Conservation (phyloP, 2,888 invertebrate species). For the Aphidoletes aphidimyza region DNA sequence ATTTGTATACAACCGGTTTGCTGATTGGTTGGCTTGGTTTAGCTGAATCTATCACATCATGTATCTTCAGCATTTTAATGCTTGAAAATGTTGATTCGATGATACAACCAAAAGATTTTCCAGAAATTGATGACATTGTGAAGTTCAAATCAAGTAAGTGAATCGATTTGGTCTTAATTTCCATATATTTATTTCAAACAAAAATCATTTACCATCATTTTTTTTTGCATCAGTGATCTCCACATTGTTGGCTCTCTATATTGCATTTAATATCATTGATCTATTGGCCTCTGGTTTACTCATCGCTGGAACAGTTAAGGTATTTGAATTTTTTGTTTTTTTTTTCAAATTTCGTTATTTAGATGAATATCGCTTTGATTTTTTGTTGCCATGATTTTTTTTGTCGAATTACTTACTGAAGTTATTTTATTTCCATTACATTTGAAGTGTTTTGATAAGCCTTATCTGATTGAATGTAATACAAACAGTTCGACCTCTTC, state of each 20-base stretch:
- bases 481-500: too few relatives aligned
- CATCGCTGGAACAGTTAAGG: constrained; percentile 52
- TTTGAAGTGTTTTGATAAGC: constrained; percentile 10
- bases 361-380: not conserved
- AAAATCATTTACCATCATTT: not conserved
- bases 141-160: not conserved
- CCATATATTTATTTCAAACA: too few relatives aligned
- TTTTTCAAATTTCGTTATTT: not conserved
- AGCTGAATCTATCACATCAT: constrained; percentile 48
- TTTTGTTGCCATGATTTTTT: not conserved
- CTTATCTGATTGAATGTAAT: not conserved
- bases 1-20: constrained; percentile 6
- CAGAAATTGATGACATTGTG: not conserved
- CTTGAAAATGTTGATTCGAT: constrained; percentile 8
- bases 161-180: not conserved
- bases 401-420: not conserved
- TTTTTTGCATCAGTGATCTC: not conserved
- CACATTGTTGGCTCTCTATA: not conserved
- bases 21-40: constrained; percentile 44
- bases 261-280: constrained; percentile 37
- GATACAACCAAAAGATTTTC: not conserved
- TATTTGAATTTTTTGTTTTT: not conserved
- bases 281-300: constrained; percentile 47
- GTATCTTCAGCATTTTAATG: constrained; percentile 3
- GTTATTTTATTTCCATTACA: not conserved